Percentiles rank a stretch among this genome's conserved stretches.
Conservation (phyloP, 2,797 vertebrate species). For the Leptodactylus fallax region DNA sequence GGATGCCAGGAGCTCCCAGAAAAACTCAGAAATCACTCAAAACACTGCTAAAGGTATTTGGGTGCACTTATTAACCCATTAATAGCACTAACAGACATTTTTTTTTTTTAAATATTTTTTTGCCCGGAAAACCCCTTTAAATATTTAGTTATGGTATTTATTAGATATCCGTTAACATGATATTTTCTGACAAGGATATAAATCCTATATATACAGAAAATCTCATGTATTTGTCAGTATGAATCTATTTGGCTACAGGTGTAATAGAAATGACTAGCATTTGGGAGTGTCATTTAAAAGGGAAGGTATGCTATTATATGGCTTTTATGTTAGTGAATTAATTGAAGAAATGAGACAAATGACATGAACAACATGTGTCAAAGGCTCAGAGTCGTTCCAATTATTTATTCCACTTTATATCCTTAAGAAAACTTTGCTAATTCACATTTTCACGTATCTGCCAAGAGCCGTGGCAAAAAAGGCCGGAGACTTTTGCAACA, state of each 20-base stretch:
- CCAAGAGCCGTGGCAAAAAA: constrained; percentile 47
- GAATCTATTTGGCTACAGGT: background rate
- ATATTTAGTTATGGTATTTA: too few relatives aligned
- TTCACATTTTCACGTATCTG: constrained; percentile 42
- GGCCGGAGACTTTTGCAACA: constrained; percentile 73
- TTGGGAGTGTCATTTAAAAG: background rate
- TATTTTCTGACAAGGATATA: too few relatives aligned
- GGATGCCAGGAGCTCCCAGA: too few relatives aligned
- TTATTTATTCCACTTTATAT: constrained; percentile 42
- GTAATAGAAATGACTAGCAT: background rate
- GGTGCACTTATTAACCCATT: too few relatives aligned
- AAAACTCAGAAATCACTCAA: too few relatives aligned
- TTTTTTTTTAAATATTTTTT: too few relatives aligned
- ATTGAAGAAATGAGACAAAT: constrained; percentile 43
- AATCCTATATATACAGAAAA: background rate
- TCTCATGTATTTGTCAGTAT: background rate
- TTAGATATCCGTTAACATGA: too few relatives aligned
- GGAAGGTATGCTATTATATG: background rate
- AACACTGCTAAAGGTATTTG: too few relatives aligned
- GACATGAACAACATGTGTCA: constrained; percentile 35
- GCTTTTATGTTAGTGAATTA: constrained; percentile 33
- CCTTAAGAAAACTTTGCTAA: constrained; percentile 54
- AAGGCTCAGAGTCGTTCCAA: constrained; percentile 36
- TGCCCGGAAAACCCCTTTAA: too few relatives aligned
- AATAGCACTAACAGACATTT: too few relatives aligned